Base-by-base conservation (phyloP, 1,140 invertebrate genomes). In the Aplysia californica region DNA sequence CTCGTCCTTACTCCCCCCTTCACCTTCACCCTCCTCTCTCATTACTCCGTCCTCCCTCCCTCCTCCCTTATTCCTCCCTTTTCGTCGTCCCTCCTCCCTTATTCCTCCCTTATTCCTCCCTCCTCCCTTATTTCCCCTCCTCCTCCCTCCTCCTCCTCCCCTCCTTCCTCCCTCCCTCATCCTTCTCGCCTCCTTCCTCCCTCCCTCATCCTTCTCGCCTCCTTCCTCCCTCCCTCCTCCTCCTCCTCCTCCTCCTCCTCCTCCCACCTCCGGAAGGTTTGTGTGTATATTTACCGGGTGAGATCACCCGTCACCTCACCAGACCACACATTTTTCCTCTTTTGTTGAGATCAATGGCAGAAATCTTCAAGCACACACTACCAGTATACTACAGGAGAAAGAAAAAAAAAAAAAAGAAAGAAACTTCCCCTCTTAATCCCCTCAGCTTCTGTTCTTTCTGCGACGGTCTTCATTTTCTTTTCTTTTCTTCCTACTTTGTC, bases 181-280 rank as follows among this genome's bases (percentile, higher is more conserved):
- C 10, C 44, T 50, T 50, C n/a, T n/a, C n/a, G 10, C 10, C 44
- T 50, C n/a, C n/a, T n/a, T 50, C 44, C n/a, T n/a, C n/a, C 44
- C n/a, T n/a, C 21, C 59, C 15, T 55, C 18, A 61, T 70, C 72
- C 70, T 59, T 73, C 38, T 74, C 58, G 6, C 66, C 70, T 56
- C n/a, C 10, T 50, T 10, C n/a, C 44, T 50, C 44, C n/a, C 10
- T 50, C 44, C n/a, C 44, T 50, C 44, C n/a, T 50, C 10, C n/a
- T 50, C n/a, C n/a, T n/a, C 10, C 44, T 50, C n/a, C n/a, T n/a
- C n/a, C 44, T 50, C 44, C n/a, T n/a, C n/a, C 44, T 50, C 44
- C n/a, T n/a, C n/a, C n/a, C n/a, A n/a, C n/a, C n/a, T n/a, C n/a
- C n/a, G n/a, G n/a, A n/a, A n/a, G n/a, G n/a, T n/a, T n/a, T n/a